Percentiles rank a stretch among this genome's conserved stretches.
phyloP scores from a whole-genome alignment of 2,888 invertebrate species.

The Drosophila fulvimacula region DNA sequence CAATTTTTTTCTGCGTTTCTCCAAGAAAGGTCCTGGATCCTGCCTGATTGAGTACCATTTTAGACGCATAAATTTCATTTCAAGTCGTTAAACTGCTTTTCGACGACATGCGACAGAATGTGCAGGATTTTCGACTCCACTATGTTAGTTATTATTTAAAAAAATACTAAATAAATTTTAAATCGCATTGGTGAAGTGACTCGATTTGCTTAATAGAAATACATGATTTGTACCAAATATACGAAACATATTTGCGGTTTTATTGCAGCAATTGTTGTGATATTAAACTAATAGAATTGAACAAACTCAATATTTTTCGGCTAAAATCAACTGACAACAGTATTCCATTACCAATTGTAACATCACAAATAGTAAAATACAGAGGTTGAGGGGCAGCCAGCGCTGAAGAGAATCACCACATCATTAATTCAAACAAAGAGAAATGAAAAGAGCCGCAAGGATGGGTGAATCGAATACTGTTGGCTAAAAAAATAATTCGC shows the following conservation, averaged over 20 bases:
- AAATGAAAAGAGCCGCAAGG: slow-evolving; percentile 41
- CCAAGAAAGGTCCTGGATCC: slow-evolving; percentile 44
- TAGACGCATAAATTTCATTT: slow-evolving; percentile 59
- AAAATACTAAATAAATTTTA: neutral
- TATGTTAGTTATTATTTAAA: neutral
- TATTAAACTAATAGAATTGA: slow-evolving; percentile 44
- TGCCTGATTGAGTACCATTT: slow-evolving; percentile 64
- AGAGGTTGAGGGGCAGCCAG: slow-evolving; percentile 10
- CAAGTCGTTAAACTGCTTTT: slow-evolving; percentile 46
- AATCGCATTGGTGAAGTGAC: neutral
- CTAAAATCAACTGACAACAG: slow-evolving; percentile 66
- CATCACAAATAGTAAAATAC: slow-evolving; percentile 10
- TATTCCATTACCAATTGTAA: slow-evolving; percentile 82
- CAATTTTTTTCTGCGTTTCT: slow-evolving; percentile 49
- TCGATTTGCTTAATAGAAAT: neutral
- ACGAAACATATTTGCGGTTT: slow-evolving; percentile 36
- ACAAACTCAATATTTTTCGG: neutral
- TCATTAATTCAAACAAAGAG: slow-evolving; percentile 28
- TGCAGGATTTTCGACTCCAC: slow-evolving; percentile 38
- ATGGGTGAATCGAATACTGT: slow-evolving; percentile 50
- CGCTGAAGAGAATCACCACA: neutral
- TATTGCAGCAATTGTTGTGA: slow-evolving; percentile 53
- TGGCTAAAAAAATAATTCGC: slow-evolving; percentile 16
- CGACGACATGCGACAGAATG: slow-evolving; percentile 22
- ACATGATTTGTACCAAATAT: neutral